Evolutionary conservation across 92 coral and sea anemone genomes (phyloP), one percentile per base, ranked within the genome.

Genomic region (Scolanthus callimorphus): DNA sequence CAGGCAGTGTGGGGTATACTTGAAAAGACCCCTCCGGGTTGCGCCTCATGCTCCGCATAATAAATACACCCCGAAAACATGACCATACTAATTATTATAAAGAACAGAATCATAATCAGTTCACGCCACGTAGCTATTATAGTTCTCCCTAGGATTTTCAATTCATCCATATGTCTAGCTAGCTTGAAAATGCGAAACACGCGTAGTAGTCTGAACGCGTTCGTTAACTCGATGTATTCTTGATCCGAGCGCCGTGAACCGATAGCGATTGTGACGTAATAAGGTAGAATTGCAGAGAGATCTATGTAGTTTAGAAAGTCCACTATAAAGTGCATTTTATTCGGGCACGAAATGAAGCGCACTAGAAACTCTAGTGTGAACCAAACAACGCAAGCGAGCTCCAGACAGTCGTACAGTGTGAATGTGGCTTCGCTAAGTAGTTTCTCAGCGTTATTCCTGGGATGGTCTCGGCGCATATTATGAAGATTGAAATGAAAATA

Each of bases 1-100:
- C 99, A 94, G 10, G 94, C 86, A 0, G 99, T 70, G 0, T 83
- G 90, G 0, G 97, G 99, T 25, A 90, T 81, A 29, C 89, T 83
- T 24, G 91, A 65, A 43, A 94, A 89, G 11, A 4, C 21, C 4
- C 72, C 88, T 4, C 73, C 88, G 24, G 59, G 54, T 41, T 88
- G 96, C 11, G 71, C 73, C 0, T 88, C 82, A 50, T 43, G 45
- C 38, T 92, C 98, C 11, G 80, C 96, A 49, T 79, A 84, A 58
- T 60, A 88, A 25, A 85, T 74, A 51, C 67, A 56, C 9, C 96
- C 90, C 1, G 98, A 81, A 47, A 92, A 78, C 6, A 88, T 64
- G 1, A 86, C 77, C 45, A 88, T 90, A 15, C 84, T 84, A 29
- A 92, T 81, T 27, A 79, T 10, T 10, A 74, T 72, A 27, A 89